Percentiles rank a stretch among this genome's conserved stretches.
Conservation (phyloP, 2,113 vertebrate species). For the Meriones unguiculatus region DNA sequence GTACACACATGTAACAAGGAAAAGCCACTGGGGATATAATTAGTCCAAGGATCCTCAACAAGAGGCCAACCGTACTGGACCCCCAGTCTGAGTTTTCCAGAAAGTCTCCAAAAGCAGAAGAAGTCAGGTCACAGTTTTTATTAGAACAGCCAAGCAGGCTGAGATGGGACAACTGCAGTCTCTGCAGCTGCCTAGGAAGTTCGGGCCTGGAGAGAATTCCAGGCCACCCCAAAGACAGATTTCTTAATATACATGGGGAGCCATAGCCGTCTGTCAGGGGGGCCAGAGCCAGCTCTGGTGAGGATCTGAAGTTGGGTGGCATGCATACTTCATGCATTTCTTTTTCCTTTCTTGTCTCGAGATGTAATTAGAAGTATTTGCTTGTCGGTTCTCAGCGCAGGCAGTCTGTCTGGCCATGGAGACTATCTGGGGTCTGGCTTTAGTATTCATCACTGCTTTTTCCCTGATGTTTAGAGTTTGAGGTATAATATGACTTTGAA, state of each 20-base stretch:
- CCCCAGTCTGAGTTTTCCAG: not conserved
- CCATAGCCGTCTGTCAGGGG: not conserved
- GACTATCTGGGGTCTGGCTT: not conserved
- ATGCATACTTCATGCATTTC: not conserved
- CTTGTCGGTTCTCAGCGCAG: not conserved
- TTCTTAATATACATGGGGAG: not conserved
- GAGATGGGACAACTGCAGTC: not conserved
- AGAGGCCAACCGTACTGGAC: not conserved
- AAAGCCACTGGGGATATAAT: not conserved
- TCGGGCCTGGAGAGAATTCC: not conserved
- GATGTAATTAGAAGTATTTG: not conserved
- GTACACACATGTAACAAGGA: not conserved
- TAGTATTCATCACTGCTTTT: not conserved
- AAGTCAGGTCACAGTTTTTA: not conserved
- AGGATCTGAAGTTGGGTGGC: not conserved
- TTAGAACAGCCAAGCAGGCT: not conserved
- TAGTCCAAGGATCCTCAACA: not conserved
- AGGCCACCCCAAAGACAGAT: not conserved
- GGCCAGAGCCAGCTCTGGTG: not conserved
- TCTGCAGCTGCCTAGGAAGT: not conserved
- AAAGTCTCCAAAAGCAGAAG: not conserved
- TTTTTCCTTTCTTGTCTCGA: conserved; percentile 18
- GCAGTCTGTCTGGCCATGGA: not conserved
- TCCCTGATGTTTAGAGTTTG: not conserved
- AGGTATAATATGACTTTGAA: not conserved